These are phyloP conservation scores for Netelia fuscicornis DNA, from an alignment of 2,888 invertebrate genomes.

Conservation along the genomic window DNA sequence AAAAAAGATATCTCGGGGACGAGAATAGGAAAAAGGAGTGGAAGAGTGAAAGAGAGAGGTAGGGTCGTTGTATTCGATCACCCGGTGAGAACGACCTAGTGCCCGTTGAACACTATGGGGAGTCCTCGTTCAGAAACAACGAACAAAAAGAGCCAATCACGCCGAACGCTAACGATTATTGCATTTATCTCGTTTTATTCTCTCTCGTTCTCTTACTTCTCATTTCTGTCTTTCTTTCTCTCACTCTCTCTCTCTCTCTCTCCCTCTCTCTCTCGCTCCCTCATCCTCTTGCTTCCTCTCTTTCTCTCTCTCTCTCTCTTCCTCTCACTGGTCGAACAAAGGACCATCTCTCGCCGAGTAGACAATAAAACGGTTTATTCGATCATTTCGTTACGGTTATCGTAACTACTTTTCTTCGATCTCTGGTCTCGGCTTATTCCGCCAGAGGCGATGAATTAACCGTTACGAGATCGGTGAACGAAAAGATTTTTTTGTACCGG, in stretches of 20 bases:
- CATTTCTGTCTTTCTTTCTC: too few relatives aligned
- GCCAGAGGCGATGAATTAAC: background rate
- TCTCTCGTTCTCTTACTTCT: background rate
- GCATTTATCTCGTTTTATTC: constrained; percentile 47
- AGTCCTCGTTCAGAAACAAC: constrained; percentile 13
- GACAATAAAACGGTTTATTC: constrained; percentile 37
- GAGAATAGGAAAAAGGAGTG: background rate
- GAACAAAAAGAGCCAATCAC: constrained; percentile 51
- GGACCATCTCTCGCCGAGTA: background rate
- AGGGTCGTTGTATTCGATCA: constrained; percentile 22
- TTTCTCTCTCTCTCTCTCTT: background rate
- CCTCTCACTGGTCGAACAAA: constrained; percentile 20
- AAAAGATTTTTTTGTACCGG: background rate
- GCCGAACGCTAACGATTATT: constrained; percentile 61
- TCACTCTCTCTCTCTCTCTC: too few relatives aligned
- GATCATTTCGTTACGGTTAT: constrained; percentile 54
- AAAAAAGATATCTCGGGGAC: background rate
- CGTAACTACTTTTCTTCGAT: constrained; percentile 41
- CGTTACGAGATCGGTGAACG: background rate
- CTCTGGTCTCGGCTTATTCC: background rate
- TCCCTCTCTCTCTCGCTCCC: background rate
- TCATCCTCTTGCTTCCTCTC: too few relatives aligned
- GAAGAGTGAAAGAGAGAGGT: background rate
- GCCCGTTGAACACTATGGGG: constrained; percentile 17
- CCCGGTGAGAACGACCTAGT: constrained; percentile 34